Evolutionary conservation across 2,797 vertebrate species (phyloP).

Genomic region (Xyrichtys novacula): DNA sequence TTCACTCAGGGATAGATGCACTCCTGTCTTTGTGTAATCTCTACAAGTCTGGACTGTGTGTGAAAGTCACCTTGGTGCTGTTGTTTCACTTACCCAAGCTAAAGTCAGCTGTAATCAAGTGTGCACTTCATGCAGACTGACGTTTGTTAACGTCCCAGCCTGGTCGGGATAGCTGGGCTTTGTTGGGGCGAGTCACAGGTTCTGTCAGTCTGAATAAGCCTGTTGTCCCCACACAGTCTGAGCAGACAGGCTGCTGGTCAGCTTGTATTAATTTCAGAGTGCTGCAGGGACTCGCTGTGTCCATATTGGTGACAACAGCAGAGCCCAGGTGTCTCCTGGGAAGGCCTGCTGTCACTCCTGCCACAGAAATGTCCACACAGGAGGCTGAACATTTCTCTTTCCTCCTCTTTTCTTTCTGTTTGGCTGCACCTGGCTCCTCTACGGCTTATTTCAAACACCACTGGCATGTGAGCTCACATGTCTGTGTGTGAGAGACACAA

Average conservation of each 20-base stretch:
- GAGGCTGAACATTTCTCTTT: slow-evolving; percentile 33
- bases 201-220: slow-evolving; percentile 63
- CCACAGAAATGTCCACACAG: slow-evolving; percentile 55
- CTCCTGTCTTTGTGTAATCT: background rate
- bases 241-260: slow-evolving; percentile 64
- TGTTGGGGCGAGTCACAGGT: slow-evolving; percentile 58
- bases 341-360: slow-evolving; percentile 60
- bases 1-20: background rate
- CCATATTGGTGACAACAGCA: slow-evolving; percentile 63
- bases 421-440: slow-evolving; percentile 32
- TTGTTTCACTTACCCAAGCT: slow-evolving; percentile 27
- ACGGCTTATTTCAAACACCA: slow-evolving; percentile 44
- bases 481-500: slow-evolving; percentile 31
- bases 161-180: slow-evolving; percentile 29
- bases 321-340: slow-evolving; percentile 65
- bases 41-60: slow-evolving; percentile 14
- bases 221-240: slow-evolving; percentile 29
- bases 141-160: slow-evolving; percentile 43
- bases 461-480: slow-evolving; percentile 52
- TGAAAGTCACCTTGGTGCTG: slow-evolving; percentile 63
- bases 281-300: slow-evolving; percentile 43
- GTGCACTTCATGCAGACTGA: slow-evolving; percentile 42
- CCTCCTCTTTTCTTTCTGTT: slow-evolving; percentile 32
- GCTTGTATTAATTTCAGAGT: slow-evolving; percentile 70
- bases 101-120: slow-evolving; percentile 51